Base-by-base conservation (phyloP, 2,113 vertebrate species). In the Vombatus ursinus region DNA sequence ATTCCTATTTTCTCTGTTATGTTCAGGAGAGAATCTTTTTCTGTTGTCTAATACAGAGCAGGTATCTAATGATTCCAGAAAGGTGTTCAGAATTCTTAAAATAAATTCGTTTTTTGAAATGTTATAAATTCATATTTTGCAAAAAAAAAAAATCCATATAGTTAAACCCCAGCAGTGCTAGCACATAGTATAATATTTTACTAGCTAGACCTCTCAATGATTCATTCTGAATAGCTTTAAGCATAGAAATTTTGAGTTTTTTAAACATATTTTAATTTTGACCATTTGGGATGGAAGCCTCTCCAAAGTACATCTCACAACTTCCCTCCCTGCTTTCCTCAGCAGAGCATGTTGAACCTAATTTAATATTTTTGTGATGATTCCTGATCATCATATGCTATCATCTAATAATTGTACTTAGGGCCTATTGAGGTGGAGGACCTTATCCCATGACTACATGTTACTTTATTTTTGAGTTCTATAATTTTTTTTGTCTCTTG, bases 181-280 rank as follows among this genome's bases (percentile, higher is more conserved):
- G 68, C 68, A 44, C 68, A 84, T 22, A 44, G 37, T 19, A 77
- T n/a, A 77, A 77, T 77, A 77, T 77, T 50, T 37, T 44, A n/a
- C 11, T 92, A 49, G 49, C 61, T 92, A 68, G 47, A 92, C 23
- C 11, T 50, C 61, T 50, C 50, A 28, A 14, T 8, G 2, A 95
- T 48, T 95, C 48, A 77, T 93, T 94, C 37, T 92, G 50, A 52
- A 22, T 28, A 68, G 14, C 52, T 93, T 52, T 90, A 93, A 92
- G 50, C 57, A 68, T 31, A 92, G 37, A 92, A 93, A 44, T 93
- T 93, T 49, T 96, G 49, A 51, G 1, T 92, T 94, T 95, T 92
- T 52, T 92, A 31, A 50, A 57, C 47, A 25, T 31, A n/a, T 89
- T 92, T 4, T 1, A 54, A 11, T 93, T 95, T 95, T 92, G 44